These are phyloP conservation scores for Gnathonemus echidnorhynchus DNA, from an alignment of 2,113 vertebrate genomes.

Conservation along the genomic window DNA sequence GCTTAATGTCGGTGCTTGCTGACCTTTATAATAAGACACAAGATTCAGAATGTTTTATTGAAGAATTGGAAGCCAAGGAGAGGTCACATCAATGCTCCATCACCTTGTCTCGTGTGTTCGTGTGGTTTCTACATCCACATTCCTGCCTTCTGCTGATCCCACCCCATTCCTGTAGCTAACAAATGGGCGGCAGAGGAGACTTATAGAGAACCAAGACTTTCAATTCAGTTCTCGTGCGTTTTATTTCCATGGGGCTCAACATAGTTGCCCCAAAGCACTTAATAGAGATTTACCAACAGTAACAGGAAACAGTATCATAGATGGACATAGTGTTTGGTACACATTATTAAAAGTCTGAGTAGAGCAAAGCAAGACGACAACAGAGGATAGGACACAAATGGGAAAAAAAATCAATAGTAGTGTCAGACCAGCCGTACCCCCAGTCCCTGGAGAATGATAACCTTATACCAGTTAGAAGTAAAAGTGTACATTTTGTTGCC, in stretches of 20 bases:
- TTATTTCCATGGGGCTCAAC: neutral
- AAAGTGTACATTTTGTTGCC: neutral
- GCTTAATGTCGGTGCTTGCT: neutral
- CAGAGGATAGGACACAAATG: neutral
- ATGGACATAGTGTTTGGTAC: neutral
- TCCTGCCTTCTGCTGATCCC: neutral
- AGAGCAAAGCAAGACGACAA: neutral
- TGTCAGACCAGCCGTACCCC: neutral
- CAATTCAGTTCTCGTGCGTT: neutral
- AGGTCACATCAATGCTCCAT: neutral
- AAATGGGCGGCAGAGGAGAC: neutral
- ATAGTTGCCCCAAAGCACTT: neutral
- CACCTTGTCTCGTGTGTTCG: neutral
- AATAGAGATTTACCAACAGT: slow-evolving; percentile 2
- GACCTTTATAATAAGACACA: neutral
- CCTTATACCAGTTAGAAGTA: neutral
- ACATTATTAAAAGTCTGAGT: neutral
- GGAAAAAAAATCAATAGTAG: neutral
- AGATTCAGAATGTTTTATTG: neutral
- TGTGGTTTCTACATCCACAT: neutral
- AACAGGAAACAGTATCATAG: neutral
- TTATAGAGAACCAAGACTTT: neutral
- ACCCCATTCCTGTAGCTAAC: neutral
- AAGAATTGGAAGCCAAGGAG: neutral
- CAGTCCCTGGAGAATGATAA: neutral